phyloP scores from a whole-genome alignment of 1,140 invertebrate species.

The Habropoda laboriosa region DNA sequence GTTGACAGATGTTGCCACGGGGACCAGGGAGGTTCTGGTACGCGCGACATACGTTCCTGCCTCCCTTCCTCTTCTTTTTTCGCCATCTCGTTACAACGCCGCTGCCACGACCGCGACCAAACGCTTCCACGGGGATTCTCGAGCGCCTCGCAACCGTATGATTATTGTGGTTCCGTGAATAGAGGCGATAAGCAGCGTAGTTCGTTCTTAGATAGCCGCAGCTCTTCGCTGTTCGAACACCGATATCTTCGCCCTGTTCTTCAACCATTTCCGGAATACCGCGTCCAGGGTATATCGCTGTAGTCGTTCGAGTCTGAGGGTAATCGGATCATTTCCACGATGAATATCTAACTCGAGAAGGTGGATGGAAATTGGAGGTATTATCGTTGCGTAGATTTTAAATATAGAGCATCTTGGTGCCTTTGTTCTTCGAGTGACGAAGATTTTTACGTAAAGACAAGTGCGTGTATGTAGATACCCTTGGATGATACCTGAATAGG shows the following conservation, averaged over 20 bases:
- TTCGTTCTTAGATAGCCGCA: slow-evolving; percentile 24
- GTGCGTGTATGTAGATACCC: not conserved
- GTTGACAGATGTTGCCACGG: slow-evolving; percentile 61
- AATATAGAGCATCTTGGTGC: not conserved
- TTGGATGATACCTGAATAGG: slow-evolving; percentile 10
- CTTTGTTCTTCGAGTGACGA: not conserved
- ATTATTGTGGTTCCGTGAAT: slow-evolving; percentile 40
- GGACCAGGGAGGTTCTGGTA: slow-evolving; percentile 14
- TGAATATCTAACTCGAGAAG: slow-evolving; percentile 14
- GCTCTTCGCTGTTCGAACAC: not conserved
- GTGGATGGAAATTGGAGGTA: slow-evolving; percentile 15
- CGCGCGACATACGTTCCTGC: slow-evolving; percentile 24
- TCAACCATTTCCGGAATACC: slow-evolving; percentile 26
- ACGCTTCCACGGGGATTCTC: slow-evolving; percentile 2
- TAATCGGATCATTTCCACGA: slow-evolving; percentile 16
- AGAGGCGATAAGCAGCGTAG: slow-evolving; percentile 16
- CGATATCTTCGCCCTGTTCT: slow-evolving; percentile 2
- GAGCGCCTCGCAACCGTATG: not conserved
- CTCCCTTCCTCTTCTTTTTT: slow-evolving; percentile 5
- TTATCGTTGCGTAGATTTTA: not conserved
- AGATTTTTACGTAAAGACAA: too few species aligned
- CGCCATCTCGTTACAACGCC: not conserved
- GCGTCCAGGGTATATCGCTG: too few species aligned
- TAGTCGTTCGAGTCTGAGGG: too few species aligned
- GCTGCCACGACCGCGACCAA: too few species aligned